Percentiles rank a stretch among this genome's conserved stretches.
These are phyloP conservation scores for Brevimyrus niger DNA, from an alignment of 2,113 vertebrate genomes.

Conservation along the genomic window DNA sequence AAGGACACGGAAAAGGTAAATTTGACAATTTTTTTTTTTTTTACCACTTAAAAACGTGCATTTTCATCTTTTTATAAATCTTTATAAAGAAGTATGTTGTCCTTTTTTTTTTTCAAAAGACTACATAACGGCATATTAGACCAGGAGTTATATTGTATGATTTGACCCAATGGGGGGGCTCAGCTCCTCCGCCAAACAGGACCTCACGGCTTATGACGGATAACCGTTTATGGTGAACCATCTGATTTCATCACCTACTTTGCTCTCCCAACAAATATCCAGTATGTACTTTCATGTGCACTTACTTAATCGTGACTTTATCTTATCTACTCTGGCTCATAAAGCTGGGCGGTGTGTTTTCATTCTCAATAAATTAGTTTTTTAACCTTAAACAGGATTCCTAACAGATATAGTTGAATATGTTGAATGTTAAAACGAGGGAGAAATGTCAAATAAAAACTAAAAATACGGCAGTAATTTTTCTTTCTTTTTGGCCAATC, in stretches of 20 bases:
- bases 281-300: background rate
- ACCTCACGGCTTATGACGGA: background rate
- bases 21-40: background rate
- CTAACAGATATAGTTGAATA: background rate
- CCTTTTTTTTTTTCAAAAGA: background rate
- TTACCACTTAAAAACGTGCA: background rate
- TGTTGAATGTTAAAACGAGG: background rate
- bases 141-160: background rate
- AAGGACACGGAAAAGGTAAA: background rate
- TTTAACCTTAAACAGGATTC: background rate
- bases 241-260: background rate
- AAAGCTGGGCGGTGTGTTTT: background rate
- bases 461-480: background rate
- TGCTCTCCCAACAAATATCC: background rate
- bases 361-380: background rate
- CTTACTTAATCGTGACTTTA: background rate
- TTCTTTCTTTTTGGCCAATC: background rate
- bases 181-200: background rate
- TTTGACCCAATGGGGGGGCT: background rate
- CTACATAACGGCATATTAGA: background rate
- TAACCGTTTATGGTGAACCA: background rate
- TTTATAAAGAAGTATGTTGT: background rate
- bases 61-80: background rate
- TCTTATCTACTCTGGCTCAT: background rate
- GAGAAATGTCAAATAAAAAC: background rate